Evolutionary conservation across 2,888 invertebrate species (phyloP).

Genomic region (Aphidoletes aphidimyza): DNA sequence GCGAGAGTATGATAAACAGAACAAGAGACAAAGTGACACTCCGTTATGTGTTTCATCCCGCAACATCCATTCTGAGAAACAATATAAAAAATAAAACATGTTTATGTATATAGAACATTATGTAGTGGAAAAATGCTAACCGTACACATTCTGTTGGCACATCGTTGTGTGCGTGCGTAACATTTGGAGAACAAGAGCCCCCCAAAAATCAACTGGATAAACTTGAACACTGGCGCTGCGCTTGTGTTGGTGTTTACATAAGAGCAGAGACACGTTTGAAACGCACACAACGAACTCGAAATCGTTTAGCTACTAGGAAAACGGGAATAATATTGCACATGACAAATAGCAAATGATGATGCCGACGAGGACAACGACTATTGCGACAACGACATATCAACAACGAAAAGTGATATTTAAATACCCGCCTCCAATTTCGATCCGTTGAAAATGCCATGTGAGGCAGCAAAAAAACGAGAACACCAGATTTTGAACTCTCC

Average conservation of each 20-base stretch:
- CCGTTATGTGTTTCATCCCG: background rate
- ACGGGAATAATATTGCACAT: constrained; percentile 30
- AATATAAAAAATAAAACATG: background rate
- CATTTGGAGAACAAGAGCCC: background rate
- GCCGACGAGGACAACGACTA: constrained; percentile 42
- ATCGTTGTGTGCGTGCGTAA: constrained; percentile 12
- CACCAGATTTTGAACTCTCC: background rate
- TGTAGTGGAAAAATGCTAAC: constrained; percentile 12
- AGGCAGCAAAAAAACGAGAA: background rate
- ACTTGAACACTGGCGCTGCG: background rate
- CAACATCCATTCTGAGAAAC: background rate
- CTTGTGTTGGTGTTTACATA: constrained; percentile 13
- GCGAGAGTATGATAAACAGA: constrained; percentile 22
- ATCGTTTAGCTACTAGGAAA: background rate
- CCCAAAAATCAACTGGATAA: too few relatives aligned
- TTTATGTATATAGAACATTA: background rate
- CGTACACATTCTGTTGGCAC: background rate
- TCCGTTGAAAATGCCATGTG: constrained; percentile 32
- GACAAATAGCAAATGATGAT: constrained; percentile 51
- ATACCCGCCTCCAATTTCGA: constrained; percentile 51
- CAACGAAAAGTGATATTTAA: constrained; percentile 47
- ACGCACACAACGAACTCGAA: background rate
- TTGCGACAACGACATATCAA: constrained; percentile 50
- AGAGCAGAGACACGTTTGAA: background rate
- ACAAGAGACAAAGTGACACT: constrained; percentile 44